Percentiles rank a stretch among this genome's conserved stretches.
Conservation (phyloP, 1,140 invertebrate genomes). For the Onthophagus taurus region DNA sequence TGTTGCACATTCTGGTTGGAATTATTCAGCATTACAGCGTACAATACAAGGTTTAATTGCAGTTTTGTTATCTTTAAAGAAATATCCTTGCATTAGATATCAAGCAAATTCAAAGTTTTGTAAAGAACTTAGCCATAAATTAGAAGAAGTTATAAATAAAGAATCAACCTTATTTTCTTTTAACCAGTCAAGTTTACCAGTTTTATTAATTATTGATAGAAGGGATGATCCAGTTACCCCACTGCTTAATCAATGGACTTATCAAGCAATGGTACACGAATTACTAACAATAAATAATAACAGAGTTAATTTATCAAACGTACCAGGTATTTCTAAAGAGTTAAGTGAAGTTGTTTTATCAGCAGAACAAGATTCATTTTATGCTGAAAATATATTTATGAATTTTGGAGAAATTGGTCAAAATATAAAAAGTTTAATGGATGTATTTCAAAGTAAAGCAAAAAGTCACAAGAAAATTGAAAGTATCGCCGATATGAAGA, state of each 20-base stretch:
- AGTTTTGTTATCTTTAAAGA: constrained; percentile 84
- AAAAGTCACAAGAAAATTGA: constrained; percentile 96
- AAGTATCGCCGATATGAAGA: constrained; percentile 97
- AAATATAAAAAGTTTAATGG: constrained; percentile 95
- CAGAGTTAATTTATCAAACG: constrained; percentile 77
- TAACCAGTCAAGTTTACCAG: constrained; percentile 52
- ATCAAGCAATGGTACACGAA: constrained; percentile 99
- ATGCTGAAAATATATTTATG: constrained; percentile 87
- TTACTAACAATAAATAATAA: constrained; percentile 91
- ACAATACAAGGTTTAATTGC: constrained; percentile 78
- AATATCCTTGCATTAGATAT: constrained; percentile 84
- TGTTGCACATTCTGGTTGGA: constrained; percentile 62
- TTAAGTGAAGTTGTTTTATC: constrained; percentile 88
- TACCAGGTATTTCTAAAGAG: constrained; percentile 79
- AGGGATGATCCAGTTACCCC: constrained; percentile 93
- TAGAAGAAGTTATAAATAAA: constrained; percentile 75
- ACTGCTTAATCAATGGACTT: constrained; percentile 98
- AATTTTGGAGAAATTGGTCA: constrained; percentile 99
- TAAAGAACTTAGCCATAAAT: constrained; percentile 74
- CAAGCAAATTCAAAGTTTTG: constrained; percentile 82
- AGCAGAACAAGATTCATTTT: constrained; percentile 96
- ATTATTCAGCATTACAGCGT: constrained; percentile 60
- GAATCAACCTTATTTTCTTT: constrained; percentile 84
- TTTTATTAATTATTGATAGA: constrained; percentile 83
- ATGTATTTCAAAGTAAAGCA: constrained; percentile 93